phyloP scores from a whole-genome alignment of 2,797 vertebrate genomes.

The Enteromius thamalakanensis region DNA sequence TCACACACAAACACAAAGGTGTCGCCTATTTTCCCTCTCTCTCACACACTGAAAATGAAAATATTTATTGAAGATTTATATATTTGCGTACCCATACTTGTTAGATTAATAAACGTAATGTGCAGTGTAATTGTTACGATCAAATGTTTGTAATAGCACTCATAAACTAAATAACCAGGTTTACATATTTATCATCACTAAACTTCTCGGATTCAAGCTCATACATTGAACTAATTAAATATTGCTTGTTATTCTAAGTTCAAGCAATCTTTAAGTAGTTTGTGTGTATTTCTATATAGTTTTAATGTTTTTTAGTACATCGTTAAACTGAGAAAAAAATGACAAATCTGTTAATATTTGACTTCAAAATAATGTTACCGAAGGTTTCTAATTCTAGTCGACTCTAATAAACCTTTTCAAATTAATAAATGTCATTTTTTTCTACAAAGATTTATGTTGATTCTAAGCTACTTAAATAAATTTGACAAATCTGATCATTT shows the following conservation, averaged over 20 bases:
- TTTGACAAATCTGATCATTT: background rate
- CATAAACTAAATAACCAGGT: background rate
- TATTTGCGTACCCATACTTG: background rate
- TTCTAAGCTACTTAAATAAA: background rate
- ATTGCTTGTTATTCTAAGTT: background rate
- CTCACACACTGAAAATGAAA: slow-evolving; percentile 57
- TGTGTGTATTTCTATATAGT: background rate
- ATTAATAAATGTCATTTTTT: background rate
- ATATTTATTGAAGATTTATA: background rate
- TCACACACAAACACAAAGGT: slow-evolving; percentile 20
- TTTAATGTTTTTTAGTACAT: background rate
- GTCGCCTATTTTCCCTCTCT: background rate
- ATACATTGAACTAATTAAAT: too few relatives aligned
- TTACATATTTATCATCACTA: background rate
- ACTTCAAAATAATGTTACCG: background rate
- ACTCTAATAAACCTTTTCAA: background rate
- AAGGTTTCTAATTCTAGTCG: background rate
- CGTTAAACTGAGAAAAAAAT: background rate
- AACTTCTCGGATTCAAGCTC: too few relatives aligned
- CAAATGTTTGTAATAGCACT: background rate
- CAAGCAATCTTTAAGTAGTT: background rate
- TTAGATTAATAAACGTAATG: background rate
- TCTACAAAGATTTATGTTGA: background rate
- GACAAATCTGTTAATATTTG: background rate
- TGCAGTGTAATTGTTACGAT: background rate